Base-by-base conservation (phyloP, 2,888 invertebrate genomes). In the Cosmia pyralina region DNA sequence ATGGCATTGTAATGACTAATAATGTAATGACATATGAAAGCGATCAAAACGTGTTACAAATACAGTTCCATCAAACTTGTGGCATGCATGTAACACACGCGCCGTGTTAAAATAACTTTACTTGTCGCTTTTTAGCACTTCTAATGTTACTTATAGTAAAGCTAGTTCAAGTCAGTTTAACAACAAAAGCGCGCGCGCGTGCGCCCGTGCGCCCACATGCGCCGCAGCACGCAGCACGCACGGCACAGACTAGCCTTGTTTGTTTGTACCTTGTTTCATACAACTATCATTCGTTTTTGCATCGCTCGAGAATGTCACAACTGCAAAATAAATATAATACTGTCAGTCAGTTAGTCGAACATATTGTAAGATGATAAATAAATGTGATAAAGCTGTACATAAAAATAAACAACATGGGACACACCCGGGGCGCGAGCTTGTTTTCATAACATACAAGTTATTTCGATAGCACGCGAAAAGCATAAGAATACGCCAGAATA, bases 221-320 rank as follows among this genome's bases (percentile, higher is more conserved):
- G 90, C 83, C 75, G 28, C n/a, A n/a, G n/a, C n/a, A n/a, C n/a
- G n/a, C n/a, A n/a, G n/a, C n/a, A n/a, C 28, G 86, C 87, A 81
- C 74, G 87, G 75, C 83, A 79, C 88, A 83, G 83, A 69, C 59
- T 74, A 82, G 79, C 83, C 69, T 50, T 67, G 55, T 84, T 50
- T 67, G 55, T 84, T 75, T 85, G 90, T 94, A 94, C 94, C 94
- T 94, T 92, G 91, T 85, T 85, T 89, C 88, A 88, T 90, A 92
- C 89, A 90, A 93, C 90, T 90, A 90, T 90, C 89, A 86, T 88
- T 92, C 88, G 88, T 84, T 90, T 92, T 93, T 79, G 93, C 93
- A 87, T 94, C 95, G 87, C 92, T 91, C 89, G 94, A 94, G 92
- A 96, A 96, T 86, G 94, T 95, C 92, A 96, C 95, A 90, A 94